Evolutionary conservation across 1,140 invertebrate species (phyloP), one percentile per base, ranked within the genome.

Genomic region (Aphelinus atriplicis): DNA sequence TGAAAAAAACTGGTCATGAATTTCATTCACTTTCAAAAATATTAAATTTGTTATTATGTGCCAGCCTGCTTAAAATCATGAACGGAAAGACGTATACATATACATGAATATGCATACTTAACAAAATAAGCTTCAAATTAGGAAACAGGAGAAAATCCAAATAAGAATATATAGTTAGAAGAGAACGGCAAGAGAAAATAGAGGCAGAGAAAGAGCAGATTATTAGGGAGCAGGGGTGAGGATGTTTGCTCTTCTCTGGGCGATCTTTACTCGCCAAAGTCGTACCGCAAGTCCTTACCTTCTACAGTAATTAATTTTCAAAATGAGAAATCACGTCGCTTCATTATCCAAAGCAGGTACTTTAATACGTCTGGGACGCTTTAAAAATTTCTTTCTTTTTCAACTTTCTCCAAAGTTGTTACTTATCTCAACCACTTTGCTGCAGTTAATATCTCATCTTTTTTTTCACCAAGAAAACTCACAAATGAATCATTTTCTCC

Each of bases 271-370:
- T 67, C 10, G 48, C 47, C 51, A n/a, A 48, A 62, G 26, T 56
- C 26, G 26, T 45, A 72, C 70, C 70, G 51, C 70, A 72, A 57
- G 45, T 26, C 3, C 45, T 71, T 42, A 7, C 42, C 61, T n/a
- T 46, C 26, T 64, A n/a, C 51, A 53, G 51, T 66, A 67, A 73
- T 73, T 73, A 66, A 73, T 67, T 67, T 67, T 66, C 56, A 51
- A 73, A 73, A 73, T 67, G 63, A 73, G 71, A 62, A 68, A 68
- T 73, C 43, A 67, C 64, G 7, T 67, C 57, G 64, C 48, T 73
- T 73, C 71, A 73, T 73, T 73, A 73, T 73, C 56, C 65, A 61
- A 67, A 67, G 64, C 67, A 53, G 62, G 48, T 43, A 60, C 65
- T 73, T 53, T 71, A 1, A 71, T 63, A 71, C 26, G 53, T 46